Evolutionary conservation across 2,113 vertebrate species (phyloP), one percentile per base, ranked within the genome.

Genomic region (Pycnonotus jocosus): DNA sequence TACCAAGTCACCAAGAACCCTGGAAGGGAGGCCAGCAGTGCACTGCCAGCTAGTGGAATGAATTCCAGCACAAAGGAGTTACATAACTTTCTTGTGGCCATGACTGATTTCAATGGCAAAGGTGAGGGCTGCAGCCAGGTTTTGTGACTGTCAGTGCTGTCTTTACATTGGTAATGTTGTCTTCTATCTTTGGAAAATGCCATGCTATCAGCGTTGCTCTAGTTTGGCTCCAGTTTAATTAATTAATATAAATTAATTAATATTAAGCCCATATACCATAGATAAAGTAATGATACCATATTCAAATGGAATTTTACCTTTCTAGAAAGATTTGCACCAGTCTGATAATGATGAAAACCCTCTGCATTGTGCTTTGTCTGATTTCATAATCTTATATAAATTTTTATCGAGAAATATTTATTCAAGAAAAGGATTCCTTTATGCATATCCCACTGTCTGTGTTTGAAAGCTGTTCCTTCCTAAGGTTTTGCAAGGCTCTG

Each of bases 151-250:
- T 69, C 68, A 45, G 0, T 33, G 22, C 24, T 65, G 15, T 35
- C 24, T 60, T 81, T 64, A 45, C n/a, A 47, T 35, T 25, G 42
- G 25, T 77, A 38, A 31, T 0, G 1, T 27, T 42, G 9, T 48
- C 50, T 81, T 87, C 44, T 53, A 0, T 44, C 40, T 76, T 33
- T 37, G 44, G 25, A 66, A 87, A 69, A 61, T 40, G 15, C 12
- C 13, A 30, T 0, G 0, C 7, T 56, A 40, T 35, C n/a, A 23
- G 1, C 0, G 0, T 44, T 71, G 22, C 13, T 74, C 10, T 40
- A 44, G 37, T 79, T 82, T 51, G 73, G 16, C 58, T 86, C 25
- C 38, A 11, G 35, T 20, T 45, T 37, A 69, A 54, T 54, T 54
- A 54, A 31, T 31, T 54, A 12, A 20, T 19, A 11, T 31, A 31